Evolutionary conservation across 2,888 invertebrate species (phyloP).

Genomic region (Caenorhabditis sp.): DNA sequence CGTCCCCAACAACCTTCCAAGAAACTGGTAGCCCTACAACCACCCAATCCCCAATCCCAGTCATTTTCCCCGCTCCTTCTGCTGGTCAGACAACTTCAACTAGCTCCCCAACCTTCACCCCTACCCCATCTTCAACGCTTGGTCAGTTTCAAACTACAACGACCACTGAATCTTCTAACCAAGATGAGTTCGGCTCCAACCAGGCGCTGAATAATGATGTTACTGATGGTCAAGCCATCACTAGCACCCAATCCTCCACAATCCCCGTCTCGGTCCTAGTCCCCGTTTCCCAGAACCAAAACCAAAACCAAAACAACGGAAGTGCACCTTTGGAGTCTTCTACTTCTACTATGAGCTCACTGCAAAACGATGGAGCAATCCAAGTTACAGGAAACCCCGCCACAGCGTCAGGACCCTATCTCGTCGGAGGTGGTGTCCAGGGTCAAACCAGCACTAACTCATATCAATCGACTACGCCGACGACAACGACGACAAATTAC

Average conservation of each 20-base stretch:
- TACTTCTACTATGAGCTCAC: conserved; percentile 4
- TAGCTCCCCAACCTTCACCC: not conserved
- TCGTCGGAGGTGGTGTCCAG: conserved; percentile 12
- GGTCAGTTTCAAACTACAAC: conserved; percentile 4
- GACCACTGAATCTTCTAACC: conserved; percentile 39
- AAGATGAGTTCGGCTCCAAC: conserved; percentile 29
- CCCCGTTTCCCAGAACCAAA: too few relatives aligned
- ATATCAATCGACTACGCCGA: conserved; percentile 48
- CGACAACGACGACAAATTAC: conserved; percentile 40
- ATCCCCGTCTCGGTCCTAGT: conserved; percentile 1
- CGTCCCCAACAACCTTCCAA: too few relatives aligned
- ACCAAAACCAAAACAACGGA: conserved; percentile 38
- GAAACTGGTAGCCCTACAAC: not conserved
- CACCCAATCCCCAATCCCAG: conserved; percentile 14
- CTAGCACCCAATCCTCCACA: conserved; percentile 11
- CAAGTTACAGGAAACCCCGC: conserved; percentile 29
- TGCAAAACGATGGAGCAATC: conserved; percentile 13
- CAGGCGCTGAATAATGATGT: conserved; percentile 10
- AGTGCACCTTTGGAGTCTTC: conserved; percentile 29
- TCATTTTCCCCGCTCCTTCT: conserved; percentile 20
- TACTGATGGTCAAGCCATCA: not conserved
- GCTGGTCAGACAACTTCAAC: not conserved
- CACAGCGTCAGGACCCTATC: conserved; percentile 5
- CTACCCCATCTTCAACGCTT: too few relatives aligned
- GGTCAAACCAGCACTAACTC: conserved; percentile 17